These are phyloP conservation scores for Aeoliscus strigatus DNA, from an alignment of 2,797 vertebrate species.

Conservation along the genomic window DNA sequence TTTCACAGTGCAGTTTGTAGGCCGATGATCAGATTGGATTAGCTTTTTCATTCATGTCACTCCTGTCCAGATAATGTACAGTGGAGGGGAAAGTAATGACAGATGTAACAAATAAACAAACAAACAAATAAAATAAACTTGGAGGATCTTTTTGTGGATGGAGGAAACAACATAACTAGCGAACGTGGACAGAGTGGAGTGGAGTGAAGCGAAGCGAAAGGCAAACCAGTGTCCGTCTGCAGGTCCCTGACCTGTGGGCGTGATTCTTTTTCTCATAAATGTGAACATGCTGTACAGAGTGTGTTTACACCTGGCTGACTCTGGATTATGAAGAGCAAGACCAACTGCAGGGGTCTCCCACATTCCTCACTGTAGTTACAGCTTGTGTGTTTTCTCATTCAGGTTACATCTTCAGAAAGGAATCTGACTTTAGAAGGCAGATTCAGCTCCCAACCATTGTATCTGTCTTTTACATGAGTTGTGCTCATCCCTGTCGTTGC, in stretches of 20 bases:
- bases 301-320: conserved; percentile 25
- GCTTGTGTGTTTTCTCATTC: not conserved
- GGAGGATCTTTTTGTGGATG: too few species aligned
- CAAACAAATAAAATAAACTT: too few species aligned
- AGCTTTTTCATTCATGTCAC: too few species aligned
- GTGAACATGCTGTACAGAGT: not conserved
- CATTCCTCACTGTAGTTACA: conserved; percentile 12
- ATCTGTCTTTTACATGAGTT: not conserved
- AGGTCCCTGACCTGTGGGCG: conserved; percentile 5
- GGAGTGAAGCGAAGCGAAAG: not conserved
- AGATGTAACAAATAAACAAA: too few species aligned
- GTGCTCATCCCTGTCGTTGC: not conserved
- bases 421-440: not conserved
- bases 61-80: too few species aligned
- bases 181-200: too few species aligned
- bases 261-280: conserved; percentile 22
- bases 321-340: conserved; percentile 7
- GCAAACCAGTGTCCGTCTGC: conserved; percentile 3
- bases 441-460: not conserved
- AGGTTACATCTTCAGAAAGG: conserved; percentile 3
- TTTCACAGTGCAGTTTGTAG: too few species aligned
- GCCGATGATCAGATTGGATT: too few species aligned
- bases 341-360: conserved; percentile 1
- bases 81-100: too few species aligned
- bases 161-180: too few species aligned